phyloP scores from a whole-genome alignment of 2,888 invertebrate species.

The Ecliptopera silaceata region DNA sequence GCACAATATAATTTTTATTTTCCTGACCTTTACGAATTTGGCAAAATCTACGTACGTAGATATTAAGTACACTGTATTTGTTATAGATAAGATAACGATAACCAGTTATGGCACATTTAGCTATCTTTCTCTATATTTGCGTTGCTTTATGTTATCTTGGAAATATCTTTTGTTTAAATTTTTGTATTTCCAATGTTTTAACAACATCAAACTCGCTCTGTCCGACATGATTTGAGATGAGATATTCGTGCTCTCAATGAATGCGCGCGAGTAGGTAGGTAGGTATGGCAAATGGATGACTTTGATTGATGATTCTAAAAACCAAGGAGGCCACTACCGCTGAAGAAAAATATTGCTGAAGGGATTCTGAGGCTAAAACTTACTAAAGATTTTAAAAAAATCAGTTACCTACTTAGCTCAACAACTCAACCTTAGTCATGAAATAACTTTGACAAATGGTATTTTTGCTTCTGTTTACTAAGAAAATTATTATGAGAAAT shows the following conservation, averaged over 20 bases:
- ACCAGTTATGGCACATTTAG: constrained; percentile 5
- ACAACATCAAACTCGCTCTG: background rate
- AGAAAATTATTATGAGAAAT: background rate
- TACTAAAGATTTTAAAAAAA: constrained; percentile 5
- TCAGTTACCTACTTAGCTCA: background rate
- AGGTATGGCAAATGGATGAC: constrained; percentile 31
- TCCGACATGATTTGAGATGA: constrained; percentile 39
- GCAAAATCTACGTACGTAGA: background rate
- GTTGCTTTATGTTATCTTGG: no score
- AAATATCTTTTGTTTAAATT: no score
- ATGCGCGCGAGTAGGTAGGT: no score
- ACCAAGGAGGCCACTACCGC: no score
- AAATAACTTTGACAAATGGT: background rate
- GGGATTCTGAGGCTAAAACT: constrained; percentile 8
- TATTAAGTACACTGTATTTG: background rate
- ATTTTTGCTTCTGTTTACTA: background rate
- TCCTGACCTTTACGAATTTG: background rate
- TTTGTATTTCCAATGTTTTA: background rate
- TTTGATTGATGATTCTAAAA: no score
- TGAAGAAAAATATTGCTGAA: no score
- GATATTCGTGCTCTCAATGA: constrained; percentile 26
- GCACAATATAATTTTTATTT: no score
- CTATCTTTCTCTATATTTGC: constrained; percentile 14
- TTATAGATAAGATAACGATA: constrained; percentile 1
- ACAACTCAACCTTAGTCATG: background rate